phyloP scores from a whole-genome alignment of 2,113 vertebrate genomes.

The Tenrec ecaudatus region DNA sequence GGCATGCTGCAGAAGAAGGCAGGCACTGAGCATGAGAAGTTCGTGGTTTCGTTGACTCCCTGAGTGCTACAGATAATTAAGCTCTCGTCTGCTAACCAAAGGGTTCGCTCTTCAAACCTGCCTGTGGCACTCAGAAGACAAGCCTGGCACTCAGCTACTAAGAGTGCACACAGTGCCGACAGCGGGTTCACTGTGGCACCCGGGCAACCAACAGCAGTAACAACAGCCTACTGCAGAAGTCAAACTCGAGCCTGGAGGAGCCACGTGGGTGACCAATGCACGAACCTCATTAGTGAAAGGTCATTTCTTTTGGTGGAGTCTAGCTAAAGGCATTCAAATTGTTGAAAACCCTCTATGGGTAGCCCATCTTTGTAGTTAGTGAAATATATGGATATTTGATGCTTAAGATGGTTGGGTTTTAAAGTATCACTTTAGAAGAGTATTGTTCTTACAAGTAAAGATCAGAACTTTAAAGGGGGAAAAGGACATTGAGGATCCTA shows the following conservation, averaged over 20 bases:
- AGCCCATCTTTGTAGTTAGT: not conserved
- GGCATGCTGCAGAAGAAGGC: not conserved
- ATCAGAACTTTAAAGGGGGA: not conserved
- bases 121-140: not conserved
- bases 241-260: not conserved
- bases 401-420: not conserved
- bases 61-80: not conserved
- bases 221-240: not conserved
- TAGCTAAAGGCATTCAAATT: constrained; percentile 25
- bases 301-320: not conserved
- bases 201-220: not conserved
- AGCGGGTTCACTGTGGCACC: not conserved
- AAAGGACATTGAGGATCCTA: too few species aligned
- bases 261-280: not conserved
- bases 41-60: not conserved
- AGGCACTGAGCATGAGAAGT: not conserved
- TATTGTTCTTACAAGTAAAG: not conserved
- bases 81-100: not conserved
- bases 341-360: not conserved
- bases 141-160: too few species aligned
- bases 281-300: not conserved
- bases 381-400: not conserved
- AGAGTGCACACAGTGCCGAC: not conserved
- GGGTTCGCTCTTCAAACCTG: not conserved
- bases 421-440: not conserved